A percentile compares a stretch with the other conserved stretches of the same genome.
phyloP scores from a whole-genome alignment of 2,888 invertebrate genomes.

The Drosophila emarginata region DNA sequence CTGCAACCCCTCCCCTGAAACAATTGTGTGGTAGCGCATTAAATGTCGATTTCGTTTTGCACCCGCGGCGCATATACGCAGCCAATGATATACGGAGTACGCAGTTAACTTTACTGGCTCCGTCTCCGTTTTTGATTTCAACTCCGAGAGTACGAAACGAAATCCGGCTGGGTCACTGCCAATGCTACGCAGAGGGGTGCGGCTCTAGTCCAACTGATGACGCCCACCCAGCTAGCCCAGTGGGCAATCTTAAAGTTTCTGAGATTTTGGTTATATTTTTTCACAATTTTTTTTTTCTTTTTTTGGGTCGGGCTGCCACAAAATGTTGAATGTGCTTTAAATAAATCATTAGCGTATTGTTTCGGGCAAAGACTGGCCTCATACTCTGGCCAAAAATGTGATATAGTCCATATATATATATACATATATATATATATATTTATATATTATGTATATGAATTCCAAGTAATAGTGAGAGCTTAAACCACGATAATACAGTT shows the following conservation, averaged over 20 bases:
- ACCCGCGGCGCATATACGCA: slow-evolving; percentile 72
- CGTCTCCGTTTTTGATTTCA: slow-evolving; percentile 13
- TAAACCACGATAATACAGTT: too few relatives aligned
- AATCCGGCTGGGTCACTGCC: slow-evolving; percentile 63
- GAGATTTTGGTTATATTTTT: background rate
- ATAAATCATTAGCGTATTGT: slow-evolving; percentile 69
- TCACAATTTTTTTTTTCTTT: background rate
- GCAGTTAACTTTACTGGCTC: slow-evolving; percentile 22
- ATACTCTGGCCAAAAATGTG: slow-evolving; percentile 6
- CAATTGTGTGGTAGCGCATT: slow-evolving; percentile 72
- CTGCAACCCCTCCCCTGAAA: slow-evolving; percentile 13
- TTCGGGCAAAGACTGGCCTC: slow-evolving; percentile 29
- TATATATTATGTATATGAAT: too few relatives aligned
- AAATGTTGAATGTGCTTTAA: slow-evolving; percentile 56
- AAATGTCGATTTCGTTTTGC: slow-evolving; percentile 77
- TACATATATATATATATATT: background rate
- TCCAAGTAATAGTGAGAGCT: too few relatives aligned
- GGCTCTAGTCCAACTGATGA: slow-evolving; percentile 38
- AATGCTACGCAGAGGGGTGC: slow-evolving; percentile 67
- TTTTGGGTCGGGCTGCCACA: slow-evolving; percentile 45
- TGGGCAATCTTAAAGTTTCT: slow-evolving; percentile 54
- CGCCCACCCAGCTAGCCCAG: slow-evolving; percentile 70
- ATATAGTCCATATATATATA: background rate
- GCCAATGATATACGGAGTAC: slow-evolving; percentile 56
- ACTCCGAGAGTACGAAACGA: slow-evolving; percentile 5